Percentiles rank a stretch among this genome's conserved stretches.
phyloP scores from a whole-genome alignment of 2,797 vertebrate genomes.

The Loris lydekkerianus region DNA sequence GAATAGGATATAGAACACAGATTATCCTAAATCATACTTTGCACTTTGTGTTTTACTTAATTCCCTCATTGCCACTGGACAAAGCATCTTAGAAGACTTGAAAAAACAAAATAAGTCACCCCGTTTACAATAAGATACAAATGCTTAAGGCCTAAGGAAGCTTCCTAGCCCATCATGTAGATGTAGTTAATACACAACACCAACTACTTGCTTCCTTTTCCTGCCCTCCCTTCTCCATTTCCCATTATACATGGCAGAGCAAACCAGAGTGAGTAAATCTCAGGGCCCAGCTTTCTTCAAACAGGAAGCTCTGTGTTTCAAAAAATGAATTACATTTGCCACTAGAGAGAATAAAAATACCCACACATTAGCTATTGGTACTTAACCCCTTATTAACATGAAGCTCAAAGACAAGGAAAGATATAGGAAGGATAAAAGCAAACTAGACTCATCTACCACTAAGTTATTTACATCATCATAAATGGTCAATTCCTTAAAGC shows the following conservation, averaged over 20 bases:
- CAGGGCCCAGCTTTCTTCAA: constrained; percentile 29
- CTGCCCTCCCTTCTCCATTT: constrained; percentile 23
- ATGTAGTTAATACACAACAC: constrained; percentile 27
- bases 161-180: constrained; percentile 8
- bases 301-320: constrained; percentile 41
- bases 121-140: not conserved
- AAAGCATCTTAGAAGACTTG: constrained; percentile 73
- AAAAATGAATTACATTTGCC: constrained; percentile 65
- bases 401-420: constrained; percentile 64
- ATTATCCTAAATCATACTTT: constrained; percentile 18
- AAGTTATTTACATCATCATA: constrained; percentile 93
- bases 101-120: constrained; percentile 36
- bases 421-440: constrained; percentile 55
- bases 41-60: constrained; percentile 64
- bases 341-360: constrained; percentile 61
- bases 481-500: constrained; percentile 90
- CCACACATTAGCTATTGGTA: constrained; percentile 58
- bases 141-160: constrained; percentile 30
- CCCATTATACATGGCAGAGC: constrained; percentile 40
- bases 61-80: constrained; percentile 76
- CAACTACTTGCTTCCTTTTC: constrained; percentile 38
- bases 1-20: constrained; percentile 31
- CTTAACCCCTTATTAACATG: constrained; percentile 60
- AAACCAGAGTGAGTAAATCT: constrained; percentile 58
- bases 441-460: constrained; percentile 82